These are phyloP conservation scores for Habrosyne pyritoides DNA, from an alignment of 2,888 invertebrate genomes.

Conservation along the genomic window DNA sequence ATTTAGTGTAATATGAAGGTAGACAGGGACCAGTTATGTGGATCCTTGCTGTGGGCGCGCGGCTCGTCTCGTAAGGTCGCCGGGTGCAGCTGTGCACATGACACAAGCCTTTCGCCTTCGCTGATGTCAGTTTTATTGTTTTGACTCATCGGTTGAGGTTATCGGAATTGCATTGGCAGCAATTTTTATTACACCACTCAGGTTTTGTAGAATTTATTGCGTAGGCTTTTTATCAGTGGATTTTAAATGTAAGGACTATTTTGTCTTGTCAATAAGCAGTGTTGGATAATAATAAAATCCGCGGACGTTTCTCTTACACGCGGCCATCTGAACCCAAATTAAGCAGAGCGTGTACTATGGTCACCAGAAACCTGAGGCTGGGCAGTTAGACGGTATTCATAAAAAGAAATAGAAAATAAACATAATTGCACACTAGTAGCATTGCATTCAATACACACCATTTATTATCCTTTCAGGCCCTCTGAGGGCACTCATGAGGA, in stretches of 20 bases:
- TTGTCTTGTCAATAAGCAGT: too few species aligned
- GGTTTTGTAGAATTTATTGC: not conserved
- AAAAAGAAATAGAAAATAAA: too few species aligned
- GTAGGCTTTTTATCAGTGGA: not conserved
- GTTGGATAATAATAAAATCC: too few species aligned
- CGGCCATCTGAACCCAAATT: too few species aligned
- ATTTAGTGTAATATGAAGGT: not conserved
- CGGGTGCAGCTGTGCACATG: conserved; percentile 8
- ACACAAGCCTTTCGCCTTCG: conserved; percentile 2
- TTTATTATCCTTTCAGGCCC: too few species aligned
- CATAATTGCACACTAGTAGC: too few species aligned
- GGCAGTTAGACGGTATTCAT: too few species aligned
- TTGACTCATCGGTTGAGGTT: conserved; percentile 4
- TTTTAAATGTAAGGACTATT: not conserved
- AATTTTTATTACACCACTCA: not conserved
- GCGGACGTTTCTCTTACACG: too few species aligned
- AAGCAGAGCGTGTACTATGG: too few species aligned
- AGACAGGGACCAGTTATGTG: not conserved
- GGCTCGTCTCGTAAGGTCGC: not conserved
- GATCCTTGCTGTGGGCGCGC: not conserved
- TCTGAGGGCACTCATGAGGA: too few species aligned
- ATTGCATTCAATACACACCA: too few species aligned
- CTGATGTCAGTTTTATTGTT: conserved; percentile 8
- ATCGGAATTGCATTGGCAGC: not conserved
- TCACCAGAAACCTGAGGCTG: too few species aligned